Evolutionary conservation across 1,140 invertebrate genomes (phyloP).

Genomic region (Magallana angulata): DNA sequence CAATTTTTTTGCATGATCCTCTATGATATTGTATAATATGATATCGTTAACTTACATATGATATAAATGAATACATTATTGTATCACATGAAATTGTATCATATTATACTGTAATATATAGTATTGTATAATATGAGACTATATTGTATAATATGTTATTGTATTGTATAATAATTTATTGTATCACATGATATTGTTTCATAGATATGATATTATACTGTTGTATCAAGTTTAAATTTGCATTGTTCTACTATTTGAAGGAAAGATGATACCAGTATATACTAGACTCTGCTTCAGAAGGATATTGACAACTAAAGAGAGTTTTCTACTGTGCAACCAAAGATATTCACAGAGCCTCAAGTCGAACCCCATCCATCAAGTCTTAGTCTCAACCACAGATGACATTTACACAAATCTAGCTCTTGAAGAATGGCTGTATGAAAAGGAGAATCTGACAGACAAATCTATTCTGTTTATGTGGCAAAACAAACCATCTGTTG

Average conservation of each 20-base stretch:
- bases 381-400: slow-evolving; percentile 88
- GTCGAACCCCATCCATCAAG: slow-evolving; percentile 48
- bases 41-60: no score
- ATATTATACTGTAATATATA: no score
- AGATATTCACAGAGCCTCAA: not conserved
- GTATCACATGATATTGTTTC: no score
- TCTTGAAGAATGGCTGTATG: slow-evolving; percentile 96
- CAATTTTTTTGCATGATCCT: no score
- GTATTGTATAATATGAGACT: no score
- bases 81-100: no score
- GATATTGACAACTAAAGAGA: not conserved
- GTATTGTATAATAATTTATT: no score
- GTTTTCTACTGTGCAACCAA: not conserved
- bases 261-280: not conserved
- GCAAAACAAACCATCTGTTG: slow-evolving; percentile 95
- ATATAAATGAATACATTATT: no score
- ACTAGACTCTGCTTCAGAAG: not conserved
- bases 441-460: slow-evolving; percentile 88
- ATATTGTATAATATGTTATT: no score
- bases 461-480: slow-evolving; percentile 91
- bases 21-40: no score
- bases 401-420: slow-evolving; percentile 95
- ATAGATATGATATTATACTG: no score
- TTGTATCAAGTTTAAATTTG: no score
- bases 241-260: not conserved